These are phyloP conservation scores for Drosophila colorata DNA, from an alignment of 2,888 invertebrate species.

Conservation along the genomic window DNA sequence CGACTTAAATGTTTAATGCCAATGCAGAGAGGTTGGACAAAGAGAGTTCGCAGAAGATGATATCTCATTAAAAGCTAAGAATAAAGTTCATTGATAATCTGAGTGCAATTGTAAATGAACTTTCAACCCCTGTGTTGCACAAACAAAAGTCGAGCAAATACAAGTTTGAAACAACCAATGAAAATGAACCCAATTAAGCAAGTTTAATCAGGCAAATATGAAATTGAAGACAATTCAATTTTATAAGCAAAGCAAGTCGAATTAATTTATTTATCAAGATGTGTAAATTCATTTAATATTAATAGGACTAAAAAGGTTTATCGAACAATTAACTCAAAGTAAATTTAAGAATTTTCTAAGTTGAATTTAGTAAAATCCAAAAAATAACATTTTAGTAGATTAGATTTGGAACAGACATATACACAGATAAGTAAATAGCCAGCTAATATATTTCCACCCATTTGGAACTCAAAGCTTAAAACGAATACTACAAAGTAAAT, in stretches of 20 bases:
- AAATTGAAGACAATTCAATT: conserved; percentile 3
- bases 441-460: background rate
- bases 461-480: background rate
- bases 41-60: no score
- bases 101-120: conserved; percentile 28
- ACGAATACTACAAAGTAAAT: conserved; percentile 1
- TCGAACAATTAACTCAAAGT: no score
- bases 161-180: conserved; percentile 9
- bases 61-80: conserved; percentile 6
- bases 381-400: no score
- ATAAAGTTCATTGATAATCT: conserved; percentile 21
- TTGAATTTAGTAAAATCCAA: no score
- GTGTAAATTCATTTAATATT: conserved; percentile 1
- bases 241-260: no score
- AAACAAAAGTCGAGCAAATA: background rate
- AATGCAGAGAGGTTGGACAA: background rate
- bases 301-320: no score
- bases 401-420: no score
- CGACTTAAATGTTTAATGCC: conserved; percentile 60
- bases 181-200: conserved; percentile 1
- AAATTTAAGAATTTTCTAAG: no score
- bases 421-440: no score
- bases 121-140: background rate
- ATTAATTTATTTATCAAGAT: background rate
- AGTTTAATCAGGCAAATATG: background rate